These are phyloP conservation scores for Formica selysi DNA, from an alignment of 1,140 invertebrate species.

Conservation along the genomic window DNA sequence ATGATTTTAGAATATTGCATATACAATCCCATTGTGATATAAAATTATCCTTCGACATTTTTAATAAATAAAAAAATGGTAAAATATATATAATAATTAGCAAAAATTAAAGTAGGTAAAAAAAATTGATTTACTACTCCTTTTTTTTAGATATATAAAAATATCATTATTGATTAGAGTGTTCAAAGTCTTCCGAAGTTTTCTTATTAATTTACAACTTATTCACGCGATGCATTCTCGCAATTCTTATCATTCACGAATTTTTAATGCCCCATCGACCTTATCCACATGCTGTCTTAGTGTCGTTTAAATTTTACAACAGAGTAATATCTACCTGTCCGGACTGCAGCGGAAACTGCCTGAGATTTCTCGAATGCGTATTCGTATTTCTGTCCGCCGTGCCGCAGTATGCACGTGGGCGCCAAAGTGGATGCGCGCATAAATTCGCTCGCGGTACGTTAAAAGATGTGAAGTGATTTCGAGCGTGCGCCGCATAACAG, in stretches of 20 bases:
- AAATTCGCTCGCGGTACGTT: constrained; percentile 63
- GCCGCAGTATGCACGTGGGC: constrained; percentile 55
- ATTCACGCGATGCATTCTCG: neutral
- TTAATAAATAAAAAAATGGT: too few relatives aligned
- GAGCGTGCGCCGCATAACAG: constrained; percentile 62
- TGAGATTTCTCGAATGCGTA: constrained; percentile 57
- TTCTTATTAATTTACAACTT: neutral
- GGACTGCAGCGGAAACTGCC: constrained; percentile 26
- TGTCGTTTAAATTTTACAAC: constrained; percentile 54
- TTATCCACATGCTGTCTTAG: constrained; percentile 15
- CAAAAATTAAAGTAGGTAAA: too few relatives aligned
- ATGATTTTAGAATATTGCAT: too few relatives aligned
- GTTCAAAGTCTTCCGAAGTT: neutral
- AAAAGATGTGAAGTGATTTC: constrained; percentile 62
- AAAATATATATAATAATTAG: too few relatives aligned
- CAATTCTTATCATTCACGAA: constrained; percentile 15
- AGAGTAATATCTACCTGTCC: constrained; percentile 20
- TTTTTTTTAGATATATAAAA: neutral
- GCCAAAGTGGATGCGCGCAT: constrained; percentile 63
- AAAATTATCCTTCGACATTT: too few relatives aligned
- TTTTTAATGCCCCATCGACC: constrained; percentile 13
- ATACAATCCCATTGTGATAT: too few relatives aligned
- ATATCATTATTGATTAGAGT: neutral
- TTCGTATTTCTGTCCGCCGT: constrained; percentile 49
- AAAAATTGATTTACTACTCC: neutral